phyloP scores from a whole-genome alignment of 2,888 invertebrate species.

The Strigamia transsilvanica region DNA sequence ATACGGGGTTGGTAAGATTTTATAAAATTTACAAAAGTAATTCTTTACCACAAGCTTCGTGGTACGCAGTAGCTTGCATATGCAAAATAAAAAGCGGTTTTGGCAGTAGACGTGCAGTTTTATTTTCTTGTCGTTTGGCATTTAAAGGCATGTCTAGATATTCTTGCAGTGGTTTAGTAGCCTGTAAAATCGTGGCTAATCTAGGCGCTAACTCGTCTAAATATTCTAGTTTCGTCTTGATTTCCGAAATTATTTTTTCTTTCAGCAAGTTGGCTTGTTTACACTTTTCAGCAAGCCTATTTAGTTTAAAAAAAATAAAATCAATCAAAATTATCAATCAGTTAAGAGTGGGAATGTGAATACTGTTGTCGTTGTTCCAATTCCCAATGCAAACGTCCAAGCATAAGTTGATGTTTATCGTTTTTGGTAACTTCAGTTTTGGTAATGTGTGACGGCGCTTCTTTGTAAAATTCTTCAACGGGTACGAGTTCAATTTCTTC shows the following conservation, averaged over 20 bases:
- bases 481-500: slow-evolving; percentile 89
- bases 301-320: not conserved
- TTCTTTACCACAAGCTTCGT: slow-evolving; percentile 73
- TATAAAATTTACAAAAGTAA: not conserved
- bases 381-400: slow-evolving; percentile 92
- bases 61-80: slow-evolving; percentile 83
- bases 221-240: not conserved
- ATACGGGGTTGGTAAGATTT: not conserved
- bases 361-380: slow-evolving; percentile 81
- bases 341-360: not conserved
- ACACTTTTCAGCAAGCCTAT: slow-evolving; percentile 31
- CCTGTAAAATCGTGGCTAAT: slow-evolving; percentile 59
- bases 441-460: slow-evolving; percentile 77
- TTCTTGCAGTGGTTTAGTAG: slow-evolving; percentile 89
- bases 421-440: slow-evolving; percentile 74
- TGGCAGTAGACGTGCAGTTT: slow-evolving; percentile 78
- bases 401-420: slow-evolving; percentile 80
- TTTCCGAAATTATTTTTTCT: slow-evolving; percentile 10
- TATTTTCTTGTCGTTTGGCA: slow-evolving; percentile 79
- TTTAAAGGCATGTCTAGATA: slow-evolving; percentile 83
- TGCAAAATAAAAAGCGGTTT: slow-evolving; percentile 85
- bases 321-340: not conserved
- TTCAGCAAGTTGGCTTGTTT: not conserved
- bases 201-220: slow-evolving; percentile 16
- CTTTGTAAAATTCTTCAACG: slow-evolving; percentile 80